Conservation (phyloP, 64 coral and sea anemone species). For the Actinia equina region DNA sequence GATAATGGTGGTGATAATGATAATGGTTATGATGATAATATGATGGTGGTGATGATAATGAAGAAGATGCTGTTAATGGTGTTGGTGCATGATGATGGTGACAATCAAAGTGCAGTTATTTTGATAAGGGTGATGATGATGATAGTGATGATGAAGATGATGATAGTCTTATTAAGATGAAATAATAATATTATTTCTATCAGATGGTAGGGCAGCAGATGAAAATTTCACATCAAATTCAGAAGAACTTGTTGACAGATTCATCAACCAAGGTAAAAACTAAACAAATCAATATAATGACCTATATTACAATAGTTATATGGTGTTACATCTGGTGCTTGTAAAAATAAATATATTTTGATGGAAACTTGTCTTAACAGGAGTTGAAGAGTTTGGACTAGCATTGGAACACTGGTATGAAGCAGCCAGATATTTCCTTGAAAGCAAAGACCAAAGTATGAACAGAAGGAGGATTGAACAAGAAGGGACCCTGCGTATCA, state of each 20-base stretch:
- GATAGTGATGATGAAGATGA: no score
- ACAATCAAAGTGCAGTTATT: no score
- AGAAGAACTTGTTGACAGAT: conserved; percentile 30
- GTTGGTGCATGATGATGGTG: no score
- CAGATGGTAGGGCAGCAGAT: conserved; percentile 48
- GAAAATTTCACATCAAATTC: conserved; percentile 18
- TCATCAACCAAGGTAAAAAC: conserved; percentile 2
- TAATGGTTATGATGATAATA: no score
- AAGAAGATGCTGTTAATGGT: no score
- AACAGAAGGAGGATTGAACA: neutral
- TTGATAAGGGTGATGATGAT: no score
- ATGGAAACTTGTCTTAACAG: neutral
- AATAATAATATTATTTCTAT: neutral
- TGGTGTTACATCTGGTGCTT: neutral
- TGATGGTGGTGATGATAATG: no score
- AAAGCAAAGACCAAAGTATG: neutral
- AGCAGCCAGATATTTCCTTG: conserved; percentile 23
- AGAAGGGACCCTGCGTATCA: conserved; percentile 50
- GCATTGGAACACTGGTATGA: conserved; percentile 88
- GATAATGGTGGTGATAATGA: no score
- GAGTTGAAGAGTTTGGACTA: conserved; percentile 74
- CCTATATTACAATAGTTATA: neutral
- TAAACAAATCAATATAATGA: no score
- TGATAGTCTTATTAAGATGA: no score
- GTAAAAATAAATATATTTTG: neutral